Percentiles rank a stretch among this genome's conserved stretches.
phyloP scores from a whole-genome alignment of 2,797 vertebrate genomes.

The Rhinogobio ventralis region DNA sequence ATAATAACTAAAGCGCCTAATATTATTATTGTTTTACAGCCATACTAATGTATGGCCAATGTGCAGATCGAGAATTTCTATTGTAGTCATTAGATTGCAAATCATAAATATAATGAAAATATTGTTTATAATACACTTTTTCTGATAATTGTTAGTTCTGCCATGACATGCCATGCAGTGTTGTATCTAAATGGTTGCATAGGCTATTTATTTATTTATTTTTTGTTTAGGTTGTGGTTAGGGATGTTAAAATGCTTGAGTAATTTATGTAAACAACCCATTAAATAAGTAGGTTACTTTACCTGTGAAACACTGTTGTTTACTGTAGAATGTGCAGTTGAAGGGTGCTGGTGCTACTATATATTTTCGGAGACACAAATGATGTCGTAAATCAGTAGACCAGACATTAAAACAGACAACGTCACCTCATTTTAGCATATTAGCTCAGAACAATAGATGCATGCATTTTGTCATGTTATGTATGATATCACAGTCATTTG shows the following conservation, averaged over 20 bases:
- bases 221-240: background rate
- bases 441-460: background rate
- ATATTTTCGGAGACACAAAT: background rate
- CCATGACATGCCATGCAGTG: background rate
- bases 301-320: background rate
- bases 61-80: background rate
- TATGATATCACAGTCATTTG: background rate
- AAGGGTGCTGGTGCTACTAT: background rate
- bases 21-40: background rate
- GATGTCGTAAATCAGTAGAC: background rate
- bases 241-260: background rate
- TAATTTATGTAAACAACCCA: conserved; percentile 3
- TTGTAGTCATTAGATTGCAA: background rate
- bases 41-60: background rate
- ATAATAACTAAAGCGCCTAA: background rate
- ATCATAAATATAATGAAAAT: background rate
- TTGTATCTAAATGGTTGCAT: background rate
- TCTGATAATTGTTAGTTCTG: background rate
- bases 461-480: background rate
- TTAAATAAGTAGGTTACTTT: background rate
- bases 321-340: background rate
- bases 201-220: background rate
- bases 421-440: background rate
- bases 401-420: background rate
- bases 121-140: background rate